A percentile compares a stretch with the other conserved stretches of the same genome.
phyloP scores from a whole-genome alignment of 37 sponge, comb jelly and placozoan species.

The Petrosia ficiformis region DNA sequence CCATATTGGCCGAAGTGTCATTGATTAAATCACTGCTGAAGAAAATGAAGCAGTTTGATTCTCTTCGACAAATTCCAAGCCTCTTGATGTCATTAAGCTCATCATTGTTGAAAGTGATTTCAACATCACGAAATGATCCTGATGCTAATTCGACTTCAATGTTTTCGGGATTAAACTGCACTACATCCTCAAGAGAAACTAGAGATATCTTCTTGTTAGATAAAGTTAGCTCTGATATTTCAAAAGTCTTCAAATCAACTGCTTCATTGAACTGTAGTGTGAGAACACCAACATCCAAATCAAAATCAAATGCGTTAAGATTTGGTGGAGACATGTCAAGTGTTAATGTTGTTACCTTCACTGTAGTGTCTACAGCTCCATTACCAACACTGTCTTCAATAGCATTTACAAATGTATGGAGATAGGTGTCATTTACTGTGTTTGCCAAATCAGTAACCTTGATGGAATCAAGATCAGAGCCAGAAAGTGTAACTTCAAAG shows the following conservation, averaged over 20 bases:
- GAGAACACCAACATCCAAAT: conserved; percentile 70
- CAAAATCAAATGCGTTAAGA: conserved; percentile 67
- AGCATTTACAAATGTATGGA: conserved; percentile 24
- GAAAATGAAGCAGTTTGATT: conserved; percentile 38
- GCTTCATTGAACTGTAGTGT: conserved; percentile 76
- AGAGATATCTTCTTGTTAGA: conserved; percentile 12
- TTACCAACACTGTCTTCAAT: conserved; percentile 52
- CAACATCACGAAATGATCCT: conserved; percentile 30
- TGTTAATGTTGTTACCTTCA: conserved; percentile 9
- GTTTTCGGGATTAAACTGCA: neutral
- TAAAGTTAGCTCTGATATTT: conserved; percentile 15
- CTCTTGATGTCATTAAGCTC: conserved; percentile 80
- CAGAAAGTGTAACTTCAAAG: conserved; percentile 39
- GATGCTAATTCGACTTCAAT: neutral
- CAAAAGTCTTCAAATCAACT: conserved; percentile 28
- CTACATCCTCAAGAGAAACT: neutral
- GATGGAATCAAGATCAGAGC: conserved; percentile 62
- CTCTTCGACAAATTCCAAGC: conserved; percentile 43
- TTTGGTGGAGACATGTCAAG: conserved; percentile 63
- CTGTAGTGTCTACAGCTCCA: neutral
- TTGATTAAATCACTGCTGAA: conserved; percentile 34
- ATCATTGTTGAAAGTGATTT: conserved; percentile 25
- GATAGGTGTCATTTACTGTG: conserved; percentile 43
- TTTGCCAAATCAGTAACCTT: conserved; percentile 58
- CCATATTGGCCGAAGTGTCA: conserved; percentile 67